Conservation (phyloP, 1,140 invertebrate species). For the roundworm (Caenorhabditis elegans) region WBcel235 BX284602.5:13338501-13339000, state of each 20-base stretch:
- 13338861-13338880: too few relatives aligned
- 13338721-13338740: conserved; percentile 54
- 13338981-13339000: too few relatives aligned
- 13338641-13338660: conserved; percentile 55
- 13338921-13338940: too few relatives aligned
- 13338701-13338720: conserved; percentile 62
- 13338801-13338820: background rate
- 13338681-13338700: conserved; percentile 52
- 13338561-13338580: conserved; percentile 46
- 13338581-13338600: background rate
- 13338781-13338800: background rate
- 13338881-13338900: too few relatives aligned
- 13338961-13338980: too few relatives aligned
- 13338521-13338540: conserved; percentile 60
- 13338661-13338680: conserved; percentile 50
- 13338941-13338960: too few relatives aligned
- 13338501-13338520: conserved; percentile 58
- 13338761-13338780: conserved; percentile 58
- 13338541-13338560: conserved; percentile 53
- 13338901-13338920: too few relatives aligned
- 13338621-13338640: conserved; percentile 58
- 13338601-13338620: too few relatives aligned
- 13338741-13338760: conserved; percentile 61
- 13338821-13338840: too few relatives aligned
- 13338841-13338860: too few relatives aligned